Base-by-base conservation (phyloP, 2,113 vertebrate genomes). In the Agelaius phoeniceus region DNA sequence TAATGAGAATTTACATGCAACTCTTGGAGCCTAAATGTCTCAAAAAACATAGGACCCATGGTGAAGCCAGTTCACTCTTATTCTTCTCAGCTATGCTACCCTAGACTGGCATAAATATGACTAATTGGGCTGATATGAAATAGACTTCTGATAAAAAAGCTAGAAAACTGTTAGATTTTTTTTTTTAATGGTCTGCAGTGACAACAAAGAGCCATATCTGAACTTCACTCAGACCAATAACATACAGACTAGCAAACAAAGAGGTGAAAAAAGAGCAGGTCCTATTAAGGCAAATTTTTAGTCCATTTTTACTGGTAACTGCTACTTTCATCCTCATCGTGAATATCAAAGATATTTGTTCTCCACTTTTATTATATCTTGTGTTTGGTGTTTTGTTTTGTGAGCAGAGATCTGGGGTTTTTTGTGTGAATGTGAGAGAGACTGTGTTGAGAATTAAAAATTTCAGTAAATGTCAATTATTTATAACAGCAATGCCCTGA, bases 211-310 rank as follows among this genome's bases (percentile, higher is more conserved):
- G 17, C 33, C 49, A 3, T 87, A 71, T 83, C 81, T 94, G 54
- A 96, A 94, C 77, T 92, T 94, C 78, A 71, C 78, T 43, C 58
- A 94, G 65, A 79, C 66, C 78, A 93, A 37, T 91, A 97, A 63
- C 1, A 35, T 41, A 46, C 63, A 65, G 28, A 76, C 8, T 49
- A 37, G 17, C 30, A 77, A 73, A 37, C 6, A 73, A 19, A 73
- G 87, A 87, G 76, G 94, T n/a, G 43, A 82, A 67, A 79, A 91
- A 86, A 37, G 6, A 68, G 2, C 23, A 87, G 21, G 12, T 58
- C 8, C 6, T 39, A 43, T 48, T 35, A 91, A 76, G 28, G 63
- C 13, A 72, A 39, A 12, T 24, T 82, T 94, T 76, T 61, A 84
- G 39, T 58, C 24, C 11, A 37, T 49, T 92, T 54, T 87, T 61